A percentile compares a stretch with the other conserved stretches of the same genome.
These are phyloP conservation scores for Pipistrellus nathusii DNA, from an alignment of 2,797 vertebrate species.

Conservation along the genomic window DNA sequence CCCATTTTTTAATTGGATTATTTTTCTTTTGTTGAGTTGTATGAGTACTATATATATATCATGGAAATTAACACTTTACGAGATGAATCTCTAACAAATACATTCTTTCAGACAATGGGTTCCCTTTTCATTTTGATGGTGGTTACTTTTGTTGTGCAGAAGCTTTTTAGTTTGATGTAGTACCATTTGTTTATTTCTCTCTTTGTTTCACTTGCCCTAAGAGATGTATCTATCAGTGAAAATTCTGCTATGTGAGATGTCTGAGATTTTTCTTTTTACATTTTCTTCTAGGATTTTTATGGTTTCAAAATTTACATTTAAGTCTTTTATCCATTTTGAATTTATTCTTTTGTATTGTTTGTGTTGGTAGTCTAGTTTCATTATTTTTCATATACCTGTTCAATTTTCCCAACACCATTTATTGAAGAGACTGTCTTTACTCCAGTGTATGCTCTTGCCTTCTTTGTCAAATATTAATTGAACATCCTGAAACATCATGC, in stretches of 20 bases:
- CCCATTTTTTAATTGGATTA: neutral
- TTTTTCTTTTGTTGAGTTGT: neutral
- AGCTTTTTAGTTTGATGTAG: neutral
- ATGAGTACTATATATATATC: neutral
- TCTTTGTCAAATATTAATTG: neutral
- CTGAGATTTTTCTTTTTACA: neutral
- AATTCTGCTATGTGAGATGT: neutral
- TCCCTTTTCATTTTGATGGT: neutral
- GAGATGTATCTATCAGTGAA: neutral
- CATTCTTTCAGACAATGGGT: neutral
- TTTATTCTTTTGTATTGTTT: neutral
- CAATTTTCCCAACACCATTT: neutral
- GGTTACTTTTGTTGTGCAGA: neutral
- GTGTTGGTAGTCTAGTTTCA: neutral
- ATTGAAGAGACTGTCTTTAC: neutral
- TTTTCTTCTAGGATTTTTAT: neutral
- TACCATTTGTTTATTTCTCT: neutral
- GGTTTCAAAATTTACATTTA: neutral
- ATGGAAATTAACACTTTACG: neutral
- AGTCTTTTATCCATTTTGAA: neutral
- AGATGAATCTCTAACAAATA: neutral
- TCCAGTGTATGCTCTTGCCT: neutral
- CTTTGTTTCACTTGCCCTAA: neutral
- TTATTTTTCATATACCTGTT: neutral
- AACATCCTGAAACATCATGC: neutral